phyloP scores from a whole-genome alignment of 1,140 invertebrate genomes.

The Acyrthosiphon pisum region DNA sequence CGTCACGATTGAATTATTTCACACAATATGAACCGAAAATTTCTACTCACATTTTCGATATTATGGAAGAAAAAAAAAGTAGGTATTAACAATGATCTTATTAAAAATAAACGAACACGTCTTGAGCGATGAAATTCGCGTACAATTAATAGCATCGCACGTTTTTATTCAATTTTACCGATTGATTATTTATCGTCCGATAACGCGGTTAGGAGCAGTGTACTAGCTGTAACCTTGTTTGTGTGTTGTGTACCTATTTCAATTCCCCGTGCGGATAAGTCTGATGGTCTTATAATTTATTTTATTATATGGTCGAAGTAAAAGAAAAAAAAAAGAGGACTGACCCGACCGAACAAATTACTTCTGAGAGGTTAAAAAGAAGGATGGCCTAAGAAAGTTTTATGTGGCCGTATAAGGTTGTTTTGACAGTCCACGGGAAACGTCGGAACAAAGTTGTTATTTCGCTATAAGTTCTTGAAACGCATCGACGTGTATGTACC shows the following conservation, averaged over 20 bases:
- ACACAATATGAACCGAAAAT: background rate
- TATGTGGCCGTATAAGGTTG: background rate
- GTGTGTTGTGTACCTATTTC: background rate
- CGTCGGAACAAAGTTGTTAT: background rate
- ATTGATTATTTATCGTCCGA: constrained; percentile 10
- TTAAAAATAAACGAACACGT: background rate
- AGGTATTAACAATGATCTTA: background rate
- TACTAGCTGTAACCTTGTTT: background rate
- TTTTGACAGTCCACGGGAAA: background rate
- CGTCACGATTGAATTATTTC: background rate
- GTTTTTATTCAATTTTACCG: background rate
- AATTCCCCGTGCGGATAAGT: background rate
- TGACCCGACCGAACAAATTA: background rate
- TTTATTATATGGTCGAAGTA: background rate
- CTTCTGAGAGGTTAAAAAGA: constrained; percentile 1
- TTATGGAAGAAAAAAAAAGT: background rate
- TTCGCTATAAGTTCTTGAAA: background rate
- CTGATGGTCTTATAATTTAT: background rate
- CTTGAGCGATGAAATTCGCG: background rate
- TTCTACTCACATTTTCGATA: background rate
- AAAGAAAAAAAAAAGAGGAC: background rate
- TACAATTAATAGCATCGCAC: background rate
- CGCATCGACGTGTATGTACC: background rate
- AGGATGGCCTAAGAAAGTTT: background rate
- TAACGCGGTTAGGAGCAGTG: background rate